Evolutionary conservation across 2,797 vertebrate genomes (phyloP), one percentile per base, ranked within the genome.

Genomic region (Sciurus carolinensis): DNA sequence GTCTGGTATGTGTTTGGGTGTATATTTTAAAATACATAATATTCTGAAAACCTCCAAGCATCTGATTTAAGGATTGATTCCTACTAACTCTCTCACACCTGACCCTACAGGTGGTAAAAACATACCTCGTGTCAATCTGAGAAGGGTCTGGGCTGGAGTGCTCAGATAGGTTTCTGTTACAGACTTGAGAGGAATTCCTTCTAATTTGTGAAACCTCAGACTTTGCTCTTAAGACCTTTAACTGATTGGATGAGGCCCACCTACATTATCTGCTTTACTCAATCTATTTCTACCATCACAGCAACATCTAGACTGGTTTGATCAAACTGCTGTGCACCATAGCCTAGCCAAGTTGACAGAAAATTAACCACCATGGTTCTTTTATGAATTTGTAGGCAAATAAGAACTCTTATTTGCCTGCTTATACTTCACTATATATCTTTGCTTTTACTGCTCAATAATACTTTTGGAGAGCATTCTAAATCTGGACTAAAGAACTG

Each of bases 301-400:
- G n/a, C 52, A 50, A 22, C 33, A 24, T 26, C 33, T 44, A 42
- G n/a, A 59, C 4, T 33, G 42, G 57, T 59, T 59, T 26, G 22
- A 59, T 59, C 24, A 59, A 59, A 59, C 11, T 28, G 4, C 20
- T 14, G 33, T 39, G 22, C 0, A 0, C 64, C 42, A 24, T 28
- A 30, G 30, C 14, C 47, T 87, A 66, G 71, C 24, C 69, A 59
- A 24, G 24, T 30, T 44, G 36, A 57, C 5, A 13, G 39, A 79
- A 89, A 83, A 90, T 82, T 36, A 69, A 76, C 76, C 66, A 22
- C n/a, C 66, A 7, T 14, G 13, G 4, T 33, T 91, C 39, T 47
- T 89, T 33, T 77, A 66, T 89, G 91, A 77, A 89, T 67, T 72
- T 14, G 13, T 36, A 81, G 72, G 54, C 30, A 79, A 86, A 52